Percentiles rank a stretch among this genome's conserved stretches.
Conservation (phyloP, 2,797 vertebrate species). For the Momotus momota region DNA sequence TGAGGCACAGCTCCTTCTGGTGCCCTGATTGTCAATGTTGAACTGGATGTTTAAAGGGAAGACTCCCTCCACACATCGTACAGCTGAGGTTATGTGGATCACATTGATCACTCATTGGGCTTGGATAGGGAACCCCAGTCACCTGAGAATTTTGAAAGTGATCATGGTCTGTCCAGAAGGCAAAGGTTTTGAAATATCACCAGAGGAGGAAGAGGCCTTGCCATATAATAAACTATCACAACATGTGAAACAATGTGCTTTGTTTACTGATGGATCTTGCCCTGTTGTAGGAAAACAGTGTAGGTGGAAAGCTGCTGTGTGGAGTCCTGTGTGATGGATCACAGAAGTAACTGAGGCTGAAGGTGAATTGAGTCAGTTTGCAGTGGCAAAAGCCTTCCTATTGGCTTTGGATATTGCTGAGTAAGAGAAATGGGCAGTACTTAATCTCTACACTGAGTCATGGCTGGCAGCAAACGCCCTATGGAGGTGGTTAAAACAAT, state of each 20-base stretch:
- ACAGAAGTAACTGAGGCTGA: neutral
- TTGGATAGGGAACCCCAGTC: no score
- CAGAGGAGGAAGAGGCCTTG: no score
- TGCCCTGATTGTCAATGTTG: neutral
- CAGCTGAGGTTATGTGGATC: no score
- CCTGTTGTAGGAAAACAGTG: neutral
- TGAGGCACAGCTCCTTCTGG: no score
- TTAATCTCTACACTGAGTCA: neutral
- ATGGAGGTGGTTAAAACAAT: neutral
- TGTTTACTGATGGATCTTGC: neutral
- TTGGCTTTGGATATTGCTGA: neutral
- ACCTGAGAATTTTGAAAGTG: no score
- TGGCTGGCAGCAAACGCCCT: neutral
- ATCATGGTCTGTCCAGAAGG: neutral
- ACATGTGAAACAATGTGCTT: neutral
- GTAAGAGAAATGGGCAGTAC: neutral
- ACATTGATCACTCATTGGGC: neutral
- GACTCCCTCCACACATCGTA: no score
- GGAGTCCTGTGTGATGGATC: neutral
- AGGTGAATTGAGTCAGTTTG: neutral
- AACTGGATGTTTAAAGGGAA: neutral
- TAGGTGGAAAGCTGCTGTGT: neutral
- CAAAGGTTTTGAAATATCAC: no score
- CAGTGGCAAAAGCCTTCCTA: neutral
- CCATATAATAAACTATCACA: no score